Evolutionary conservation across 2,888 invertebrate species (phyloP).

Genomic region (Amblyjoppa proteus): DNA sequence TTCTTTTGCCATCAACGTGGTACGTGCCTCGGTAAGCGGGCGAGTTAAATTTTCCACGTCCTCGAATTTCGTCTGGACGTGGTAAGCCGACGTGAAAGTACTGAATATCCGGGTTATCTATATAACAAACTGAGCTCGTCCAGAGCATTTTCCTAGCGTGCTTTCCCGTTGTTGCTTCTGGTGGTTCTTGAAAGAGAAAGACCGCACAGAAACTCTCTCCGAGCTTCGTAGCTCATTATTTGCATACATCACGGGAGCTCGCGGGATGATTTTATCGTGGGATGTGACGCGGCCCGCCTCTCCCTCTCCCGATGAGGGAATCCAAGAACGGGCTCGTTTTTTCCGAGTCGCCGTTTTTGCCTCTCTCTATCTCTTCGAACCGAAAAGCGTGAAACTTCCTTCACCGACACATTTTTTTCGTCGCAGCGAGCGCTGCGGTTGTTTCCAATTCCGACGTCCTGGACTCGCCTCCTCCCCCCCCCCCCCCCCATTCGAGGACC

Average conservation of each 20-base stretch:
- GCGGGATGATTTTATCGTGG: constrained; percentile 58
- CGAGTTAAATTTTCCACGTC: constrained; percentile 64
- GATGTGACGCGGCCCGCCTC: constrained; percentile 7
- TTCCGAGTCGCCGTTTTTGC: not conserved
- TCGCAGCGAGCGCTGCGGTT: not conserved
- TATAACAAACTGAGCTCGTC: constrained; percentile 9
- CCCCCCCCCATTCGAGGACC: constrained; percentile 22
- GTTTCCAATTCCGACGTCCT: constrained; percentile 43
- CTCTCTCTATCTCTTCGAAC: not conserved
- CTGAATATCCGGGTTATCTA: constrained; percentile 11
- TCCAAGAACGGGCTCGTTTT: not conserved
- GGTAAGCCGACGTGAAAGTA: constrained; percentile 38
- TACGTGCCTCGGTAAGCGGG: constrained; percentile 59
- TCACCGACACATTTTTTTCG: not conserved
- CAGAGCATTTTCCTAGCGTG: constrained; percentile 39
- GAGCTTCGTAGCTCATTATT: constrained; percentile 62
- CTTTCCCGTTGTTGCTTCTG: constrained; percentile 30
- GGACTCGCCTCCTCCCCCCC: not conserved
- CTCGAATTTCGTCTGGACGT: constrained; percentile 62
- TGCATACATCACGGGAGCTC: constrained; percentile 60
- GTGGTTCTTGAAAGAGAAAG: constrained; percentile 32
- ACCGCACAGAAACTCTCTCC: constrained; percentile 25
- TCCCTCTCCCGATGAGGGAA: not conserved
- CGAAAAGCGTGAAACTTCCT: constrained; percentile 8
- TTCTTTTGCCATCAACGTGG: constrained; percentile 61